Base-by-base conservation (phyloP, 2,113 vertebrate genomes). In the Stigmatopora argus region DNA sequence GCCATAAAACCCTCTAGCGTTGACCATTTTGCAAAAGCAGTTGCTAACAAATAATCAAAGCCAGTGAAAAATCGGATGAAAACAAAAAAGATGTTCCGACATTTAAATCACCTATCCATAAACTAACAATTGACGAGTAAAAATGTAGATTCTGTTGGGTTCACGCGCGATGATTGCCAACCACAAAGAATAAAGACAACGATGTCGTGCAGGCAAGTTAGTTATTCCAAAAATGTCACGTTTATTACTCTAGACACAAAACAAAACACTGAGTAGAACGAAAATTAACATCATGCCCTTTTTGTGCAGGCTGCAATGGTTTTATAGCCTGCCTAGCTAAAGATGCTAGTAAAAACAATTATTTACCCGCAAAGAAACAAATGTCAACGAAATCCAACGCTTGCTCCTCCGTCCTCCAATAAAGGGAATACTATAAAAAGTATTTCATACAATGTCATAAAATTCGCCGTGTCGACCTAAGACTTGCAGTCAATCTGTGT, bases 291-390 rank as follows among this genome's bases (percentile, higher is more conserved):
- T 23, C 44, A 4, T 15, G 2, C 15, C 5, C 21, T n/a, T 41
- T 21, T 8, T 61, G n/a, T 23, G 19, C 12, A 8, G 59, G 38
- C 62, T 1, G 23, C 13, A 14, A 55, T 0, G 5, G n/a, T 47
- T 45, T n/a, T 11, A 63, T 31, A 2, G 46, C 15, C 17, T 31
- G 26, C 17, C 26, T 15, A 34, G 26, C n/a, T 31, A 48, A 13
- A 17, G 5, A 18, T 53, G 23, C 34, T 7, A 44, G 41, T 61
- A 45, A 45, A 14, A 9, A 45, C 1, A 45, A 41, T 23, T 46
- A 49, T 44, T 70, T 78, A 86, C 82, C 82, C 70, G 70, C 23
- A 19, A 26, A 46, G 26, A 1, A 5, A 26, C 56, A 65, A 65
- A 52, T 21, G 0, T 15, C 11, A 34, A n/a, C 2, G 3, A 2